Evolutionary conservation across 2,113 vertebrate species (phyloP).

Genomic region (Chrysochloris asiatica): DNA sequence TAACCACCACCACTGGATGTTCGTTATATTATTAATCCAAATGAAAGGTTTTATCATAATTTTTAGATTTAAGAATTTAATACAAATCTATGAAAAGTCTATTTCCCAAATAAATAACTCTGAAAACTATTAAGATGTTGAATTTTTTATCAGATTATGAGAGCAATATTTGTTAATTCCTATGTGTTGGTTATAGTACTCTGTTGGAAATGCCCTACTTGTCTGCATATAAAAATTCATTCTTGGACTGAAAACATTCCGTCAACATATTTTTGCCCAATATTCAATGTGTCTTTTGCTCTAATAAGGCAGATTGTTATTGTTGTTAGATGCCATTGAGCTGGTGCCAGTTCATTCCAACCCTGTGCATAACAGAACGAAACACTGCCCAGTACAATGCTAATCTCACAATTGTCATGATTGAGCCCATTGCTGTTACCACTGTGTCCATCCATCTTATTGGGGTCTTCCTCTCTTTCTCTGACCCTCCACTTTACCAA

Average conservation of each 20-base stretch:
- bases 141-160: neutral
- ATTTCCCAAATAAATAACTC: neutral
- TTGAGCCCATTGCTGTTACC: no score
- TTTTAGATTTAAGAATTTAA: conserved; percentile 6
- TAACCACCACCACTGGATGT: no score
- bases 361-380: no score
- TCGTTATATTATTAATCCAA: neutral
- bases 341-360: no score
- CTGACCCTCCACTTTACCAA: no score
- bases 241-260: neutral
- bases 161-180: neutral
- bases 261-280: neutral
- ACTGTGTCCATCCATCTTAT: no score
- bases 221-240: conserved; percentile 6
- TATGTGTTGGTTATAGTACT: neutral
- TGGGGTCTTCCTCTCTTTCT: no score
- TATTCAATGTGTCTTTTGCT: conserved; percentile 1
- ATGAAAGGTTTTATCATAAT: conserved; percentile 16
- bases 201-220: neutral
- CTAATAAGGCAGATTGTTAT: no score
- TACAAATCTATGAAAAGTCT: neutral
- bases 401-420: no score
- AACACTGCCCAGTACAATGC: no score
- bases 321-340: no score
- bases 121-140: neutral